phyloP scores from a whole-genome alignment of 2,888 invertebrate species.

The Ephialtes manifestator region DNA sequence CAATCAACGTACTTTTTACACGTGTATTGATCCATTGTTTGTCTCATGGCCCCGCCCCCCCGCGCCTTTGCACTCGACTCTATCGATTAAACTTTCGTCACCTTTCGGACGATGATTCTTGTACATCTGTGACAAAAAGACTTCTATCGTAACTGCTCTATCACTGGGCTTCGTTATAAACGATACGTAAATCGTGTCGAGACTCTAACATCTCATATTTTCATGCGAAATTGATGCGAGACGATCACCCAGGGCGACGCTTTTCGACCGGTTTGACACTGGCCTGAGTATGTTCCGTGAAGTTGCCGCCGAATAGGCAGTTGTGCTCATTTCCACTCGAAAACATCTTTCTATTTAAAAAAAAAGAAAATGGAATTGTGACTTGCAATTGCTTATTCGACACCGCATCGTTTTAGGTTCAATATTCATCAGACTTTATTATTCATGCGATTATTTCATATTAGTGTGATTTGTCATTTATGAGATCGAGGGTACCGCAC shows the following conservation, averaged over 20 bases:
- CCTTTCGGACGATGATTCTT: conserved; percentile 25
- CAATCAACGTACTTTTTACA: conserved; percentile 53
- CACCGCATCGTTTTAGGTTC: not conserved
- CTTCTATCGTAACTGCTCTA: not conserved
- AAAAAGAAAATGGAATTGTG: not conserved
- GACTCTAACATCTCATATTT: conserved; percentile 1
- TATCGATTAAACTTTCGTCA: conserved; percentile 61
- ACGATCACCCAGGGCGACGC: not conserved
- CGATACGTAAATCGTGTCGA: not conserved
- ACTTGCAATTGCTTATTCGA: not conserved
- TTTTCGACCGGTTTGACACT: conserved; percentile 16
- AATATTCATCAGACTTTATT: not conserved
- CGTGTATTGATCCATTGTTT: conserved; percentile 83
- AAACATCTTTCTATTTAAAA: not conserved
- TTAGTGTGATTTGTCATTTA: not conserved
- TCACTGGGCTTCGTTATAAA: not conserved
- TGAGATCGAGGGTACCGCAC: not conserved
- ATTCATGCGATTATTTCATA: not conserved
- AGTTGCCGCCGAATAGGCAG: not conserved
- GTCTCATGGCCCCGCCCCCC: conserved; percentile 61
- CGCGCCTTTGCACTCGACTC: conserved; percentile 12
- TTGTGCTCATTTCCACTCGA: not conserved
- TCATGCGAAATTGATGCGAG: not conserved
- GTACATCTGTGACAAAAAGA: not conserved
- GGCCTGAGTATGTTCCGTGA: not conserved